Base-by-base conservation (phyloP, 1,140 invertebrate genomes). In the Eupristina koningsbergeri region DNA sequence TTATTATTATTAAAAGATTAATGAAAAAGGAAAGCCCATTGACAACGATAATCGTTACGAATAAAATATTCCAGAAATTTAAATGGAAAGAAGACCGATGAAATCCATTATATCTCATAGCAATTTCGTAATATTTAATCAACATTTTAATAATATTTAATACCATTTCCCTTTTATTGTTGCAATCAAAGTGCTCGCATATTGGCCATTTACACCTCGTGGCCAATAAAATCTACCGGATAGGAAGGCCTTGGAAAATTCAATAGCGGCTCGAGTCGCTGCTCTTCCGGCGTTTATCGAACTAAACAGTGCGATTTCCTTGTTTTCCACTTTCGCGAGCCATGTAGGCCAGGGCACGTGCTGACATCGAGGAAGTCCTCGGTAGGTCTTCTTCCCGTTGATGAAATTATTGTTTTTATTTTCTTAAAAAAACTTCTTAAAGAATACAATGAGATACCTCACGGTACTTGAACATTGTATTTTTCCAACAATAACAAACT, bases 261-360 rank as follows among this genome's bases (percentile, higher is more conserved):
- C 78, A 69, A 22, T 11, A 19, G 50, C 61, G 9, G 31, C 45
- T 53, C 29, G 31, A 36, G 31, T 64, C 11, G 15, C 77, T 29
- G 39, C 53, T 61, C 71, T 81, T 81, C 80, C 80, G 80, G 36
- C 69, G 71, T 81, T 81, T 81, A 81, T 81, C 80, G 39, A 47
- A 29, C 29, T 39, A 22, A 7, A 26, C 41, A 2, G 80, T 29
- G 63, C 39, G 74, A 69, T 83, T 83, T 83, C 74, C 74, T 77
- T 83, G 63, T 83, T 83, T 83, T 83, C 34, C 34, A 83, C 61
- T 83, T 83, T 83, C 81, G 73, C 73, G 76, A 81, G 36, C 8
- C 41, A 11, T n/a, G 11, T 76, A 78, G 31, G 0, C 11, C 22
- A 26, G 0, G 29, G 41, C 71, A 81, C 80, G 80, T 81, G 73